These are phyloP conservation scores for Mythimna lalbum DNA, from an alignment of 2,888 invertebrate species.

Conservation along the genomic window DNA sequence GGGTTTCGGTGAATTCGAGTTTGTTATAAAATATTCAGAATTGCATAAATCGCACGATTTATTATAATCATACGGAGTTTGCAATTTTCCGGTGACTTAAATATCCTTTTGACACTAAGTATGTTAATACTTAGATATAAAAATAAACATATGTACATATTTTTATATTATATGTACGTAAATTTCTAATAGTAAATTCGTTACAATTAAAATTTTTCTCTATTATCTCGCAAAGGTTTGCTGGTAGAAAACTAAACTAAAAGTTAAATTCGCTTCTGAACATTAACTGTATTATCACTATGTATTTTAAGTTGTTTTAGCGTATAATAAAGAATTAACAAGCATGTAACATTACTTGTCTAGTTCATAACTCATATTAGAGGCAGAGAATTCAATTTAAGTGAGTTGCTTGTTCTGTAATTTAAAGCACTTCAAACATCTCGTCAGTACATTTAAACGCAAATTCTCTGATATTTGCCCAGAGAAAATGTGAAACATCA, in stretches of 20 bases:
- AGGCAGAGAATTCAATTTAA: neutral
- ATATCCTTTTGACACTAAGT: too few species aligned
- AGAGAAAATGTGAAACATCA: conserved; percentile 35
- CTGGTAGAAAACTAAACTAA: neutral
- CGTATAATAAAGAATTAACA: neutral
- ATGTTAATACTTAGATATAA: too few species aligned
- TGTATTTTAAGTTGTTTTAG: neutral
- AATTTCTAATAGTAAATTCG: too few species aligned
- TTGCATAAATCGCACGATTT: neutral
- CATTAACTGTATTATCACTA: neutral
- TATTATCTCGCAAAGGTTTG: neutral
- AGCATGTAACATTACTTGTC: neutral
- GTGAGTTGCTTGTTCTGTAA: conserved; percentile 14
- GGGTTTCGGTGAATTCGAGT: too few species aligned
- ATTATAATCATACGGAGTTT: neutral
- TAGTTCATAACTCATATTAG: neutral
- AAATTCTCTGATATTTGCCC: conserved; percentile 24
- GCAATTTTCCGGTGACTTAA: neutral
- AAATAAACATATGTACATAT: neutral
- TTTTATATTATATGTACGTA: neutral
- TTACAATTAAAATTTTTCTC: neutral
- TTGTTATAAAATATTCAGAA: neutral
- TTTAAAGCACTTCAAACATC: conserved; percentile 14
- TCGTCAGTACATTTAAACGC: conserved; percentile 17
- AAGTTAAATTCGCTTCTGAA: neutral